phyloP scores from a whole-genome alignment of 2,113 vertebrate species.

The Cepphus grylle region DNA sequence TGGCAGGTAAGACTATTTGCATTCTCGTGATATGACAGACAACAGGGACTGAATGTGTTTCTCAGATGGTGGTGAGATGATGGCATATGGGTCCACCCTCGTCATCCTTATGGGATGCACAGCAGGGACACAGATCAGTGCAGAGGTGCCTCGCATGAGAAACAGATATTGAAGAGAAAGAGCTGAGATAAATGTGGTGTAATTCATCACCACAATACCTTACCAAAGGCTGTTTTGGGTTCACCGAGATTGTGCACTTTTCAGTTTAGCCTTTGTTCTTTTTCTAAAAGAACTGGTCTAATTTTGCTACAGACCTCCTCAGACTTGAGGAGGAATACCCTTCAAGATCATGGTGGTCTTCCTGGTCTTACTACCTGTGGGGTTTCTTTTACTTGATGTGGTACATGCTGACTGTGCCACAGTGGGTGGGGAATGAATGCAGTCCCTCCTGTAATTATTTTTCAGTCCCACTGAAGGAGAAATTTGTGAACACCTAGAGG shows the following conservation, averaged over 20 bases:
- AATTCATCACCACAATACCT: not conserved
- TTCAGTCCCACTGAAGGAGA: not conserved
- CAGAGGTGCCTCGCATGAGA: not conserved
- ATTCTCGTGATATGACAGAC: not conserved
- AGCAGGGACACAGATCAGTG: not conserved
- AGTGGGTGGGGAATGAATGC: not conserved
- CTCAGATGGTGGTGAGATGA: not conserved
- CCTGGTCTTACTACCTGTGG: not conserved
- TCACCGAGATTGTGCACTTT: not conserved
- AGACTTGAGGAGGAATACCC: not conserved
- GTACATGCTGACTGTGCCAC: not conserved
- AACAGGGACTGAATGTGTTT: fast-evolving
- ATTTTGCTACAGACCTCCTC: not conserved
- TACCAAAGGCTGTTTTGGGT: not conserved
- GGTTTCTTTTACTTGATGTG: not conserved
- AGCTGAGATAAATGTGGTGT: not conserved
- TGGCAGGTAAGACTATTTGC: not conserved
- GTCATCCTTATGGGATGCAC: not conserved
- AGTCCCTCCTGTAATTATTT: not conserved
- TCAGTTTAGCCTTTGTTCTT: not conserved
- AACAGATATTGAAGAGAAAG: not conserved
- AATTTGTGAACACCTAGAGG: not conserved
- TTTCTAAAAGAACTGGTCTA: not conserved
- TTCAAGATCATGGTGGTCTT: not conserved
- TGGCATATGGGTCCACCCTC: fast-evolving